These are phyloP conservation scores for Cygnus buccinator DNA, from an alignment of 2,113 vertebrate species.

Conservation along the genomic window DNA sequence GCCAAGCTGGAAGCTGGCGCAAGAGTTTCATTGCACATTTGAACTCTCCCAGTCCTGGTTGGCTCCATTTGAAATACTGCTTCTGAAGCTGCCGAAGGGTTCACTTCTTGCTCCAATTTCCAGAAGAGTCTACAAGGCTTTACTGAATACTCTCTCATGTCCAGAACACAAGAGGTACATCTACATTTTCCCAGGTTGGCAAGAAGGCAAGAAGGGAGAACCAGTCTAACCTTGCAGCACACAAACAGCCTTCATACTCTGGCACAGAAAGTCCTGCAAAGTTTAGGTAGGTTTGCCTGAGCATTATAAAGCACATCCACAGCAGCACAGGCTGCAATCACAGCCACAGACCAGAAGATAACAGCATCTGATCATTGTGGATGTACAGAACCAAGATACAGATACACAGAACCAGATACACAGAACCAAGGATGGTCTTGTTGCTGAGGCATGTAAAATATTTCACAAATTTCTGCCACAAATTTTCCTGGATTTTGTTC, in stretches of 20 bases:
- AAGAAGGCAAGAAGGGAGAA: not conserved
- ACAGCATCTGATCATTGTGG: not conserved
- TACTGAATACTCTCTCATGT: not conserved
- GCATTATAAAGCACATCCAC: not conserved
- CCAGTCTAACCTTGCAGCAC: not conserved
- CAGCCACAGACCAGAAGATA: not conserved
- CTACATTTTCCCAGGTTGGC: not conserved
- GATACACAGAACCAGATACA: not conserved
- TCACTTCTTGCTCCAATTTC: not conserved
- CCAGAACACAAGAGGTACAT: not conserved
- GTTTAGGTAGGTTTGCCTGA: not conserved
- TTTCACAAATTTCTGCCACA: not conserved
- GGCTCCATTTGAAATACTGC: not conserved
- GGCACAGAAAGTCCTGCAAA: not conserved
- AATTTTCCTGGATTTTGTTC: not conserved
- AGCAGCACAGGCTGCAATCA: not conserved
- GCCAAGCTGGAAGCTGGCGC: not conserved
- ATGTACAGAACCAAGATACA: not conserved
- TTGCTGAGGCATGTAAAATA: not conserved
- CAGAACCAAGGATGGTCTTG: not conserved
- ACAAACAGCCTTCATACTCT: not conserved
- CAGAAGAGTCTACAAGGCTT: not conserved
- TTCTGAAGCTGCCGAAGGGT: not conserved
- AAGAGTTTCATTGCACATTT: not conserved
- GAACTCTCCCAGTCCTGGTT: fast-evolving